Percentiles rank a stretch among this genome's conserved stretches.
These are phyloP conservation scores for Lepidurus packardi DNA, from an alignment of 1,140 invertebrate genomes.

Conservation along the genomic window DNA sequence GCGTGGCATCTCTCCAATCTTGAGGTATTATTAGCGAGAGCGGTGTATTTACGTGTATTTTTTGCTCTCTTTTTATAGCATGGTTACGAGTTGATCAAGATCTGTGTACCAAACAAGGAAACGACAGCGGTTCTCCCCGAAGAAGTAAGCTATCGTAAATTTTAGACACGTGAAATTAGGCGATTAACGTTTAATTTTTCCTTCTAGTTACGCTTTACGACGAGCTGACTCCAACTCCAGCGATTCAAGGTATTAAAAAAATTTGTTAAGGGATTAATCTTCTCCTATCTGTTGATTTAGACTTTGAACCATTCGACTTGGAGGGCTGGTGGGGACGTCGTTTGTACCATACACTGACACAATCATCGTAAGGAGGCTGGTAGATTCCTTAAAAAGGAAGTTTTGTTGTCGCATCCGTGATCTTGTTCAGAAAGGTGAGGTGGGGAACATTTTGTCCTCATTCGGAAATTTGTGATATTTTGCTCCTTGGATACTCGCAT, in stretches of 20 bases:
- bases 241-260: background rate
- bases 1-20: background rate
- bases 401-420: background rate
- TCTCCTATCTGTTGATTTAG: conserved; percentile 47
- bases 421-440: background rate
- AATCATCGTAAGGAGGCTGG: conserved; percentile 26
- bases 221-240: background rate
- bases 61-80: background rate
- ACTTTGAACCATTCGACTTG: conserved; percentile 79
- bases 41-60: background rate
- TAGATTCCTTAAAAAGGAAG: conserved; percentile 1
- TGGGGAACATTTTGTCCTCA: background rate
- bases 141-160: background rate
- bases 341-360: conserved; percentile 57
- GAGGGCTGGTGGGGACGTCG: conserved; percentile 82
- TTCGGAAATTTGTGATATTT: background rate
- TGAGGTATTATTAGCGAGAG: background rate
- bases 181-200: background rate
- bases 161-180: background rate
- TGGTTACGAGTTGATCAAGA: background rate
- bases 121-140: background rate
- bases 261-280: background rate
- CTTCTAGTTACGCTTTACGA: background rate
- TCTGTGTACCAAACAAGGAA: background rate
- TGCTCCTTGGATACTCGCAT: background rate